Base-by-base conservation (phyloP, 2,113 vertebrate genomes). In the Oreocharis arfaki region DNA sequence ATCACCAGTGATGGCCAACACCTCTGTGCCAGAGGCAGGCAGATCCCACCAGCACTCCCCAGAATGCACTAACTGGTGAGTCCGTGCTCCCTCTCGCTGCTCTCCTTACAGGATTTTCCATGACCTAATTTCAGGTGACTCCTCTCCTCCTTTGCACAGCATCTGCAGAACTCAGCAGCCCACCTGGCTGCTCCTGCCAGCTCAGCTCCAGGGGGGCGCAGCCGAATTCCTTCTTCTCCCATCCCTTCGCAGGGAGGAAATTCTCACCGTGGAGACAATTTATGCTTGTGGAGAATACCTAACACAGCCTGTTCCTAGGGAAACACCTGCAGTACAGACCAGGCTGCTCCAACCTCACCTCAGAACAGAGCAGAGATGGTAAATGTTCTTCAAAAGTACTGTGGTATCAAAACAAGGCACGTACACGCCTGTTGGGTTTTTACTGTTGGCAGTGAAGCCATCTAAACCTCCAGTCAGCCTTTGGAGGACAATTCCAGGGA, bases 51-150 rank as follows among this genome's bases (percentile, higher is more conserved):
- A 63, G 71, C 35, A 8, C 39, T 13, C 9, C 37, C 8, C 15
- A 26, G 90, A 10, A 44, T 0, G 26, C 28, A 6, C 11, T 1
- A 7, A 23, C 39, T 19, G 69, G 4, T 12, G 37, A 61, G 23
- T 5, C 33, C 0, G 0, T 10, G 78, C 69, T 84, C 12, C 37
- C 9, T 35, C 61, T 8, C 24, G 11, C 67, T 8, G 26, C 28
- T n/a, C 30, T 78, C 67, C 57, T 16, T 2, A 16, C 35, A 39
- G 57, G 39, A 44, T 44, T 64, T 49, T 64, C 63, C 41, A 10
- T 14, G 84, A 69, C 92, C 84, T 59, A 8, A n/a, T 77, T 83
- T 30, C 89, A 69, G 92, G 87, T 46, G 80, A 73, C 57, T 85
- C 13, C 68, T 83, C 71, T 53, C 27, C 83, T 83, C 68, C 53